Conservation (phyloP, 2,113 vertebrate genomes). For the Circaetus gallicus region DNA sequence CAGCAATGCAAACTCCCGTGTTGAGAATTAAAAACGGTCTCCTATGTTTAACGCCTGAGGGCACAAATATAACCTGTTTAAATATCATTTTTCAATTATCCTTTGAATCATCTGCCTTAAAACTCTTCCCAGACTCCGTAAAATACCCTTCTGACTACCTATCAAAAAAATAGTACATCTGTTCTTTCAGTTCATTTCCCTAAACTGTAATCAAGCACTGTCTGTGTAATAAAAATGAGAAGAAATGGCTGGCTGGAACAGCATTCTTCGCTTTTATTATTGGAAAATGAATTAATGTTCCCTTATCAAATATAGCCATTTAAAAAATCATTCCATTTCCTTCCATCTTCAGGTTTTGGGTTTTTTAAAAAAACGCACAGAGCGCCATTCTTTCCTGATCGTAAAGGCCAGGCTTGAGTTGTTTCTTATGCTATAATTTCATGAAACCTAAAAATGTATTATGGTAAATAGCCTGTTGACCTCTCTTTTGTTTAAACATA, state of each 20-base stretch:
- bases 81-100: constrained; percentile 46
- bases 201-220: constrained; percentile 27
- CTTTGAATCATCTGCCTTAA: constrained; percentile 41
- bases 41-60: neutral
- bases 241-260: neutral
- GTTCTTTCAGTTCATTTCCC: constrained; percentile 50
- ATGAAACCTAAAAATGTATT: neutral
- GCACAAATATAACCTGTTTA: constrained; percentile 45
- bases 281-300: constrained; percentile 33
- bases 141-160: constrained; percentile 26
- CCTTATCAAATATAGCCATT: constrained; percentile 25
- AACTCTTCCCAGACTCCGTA: neutral
- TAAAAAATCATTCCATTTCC: neutral
- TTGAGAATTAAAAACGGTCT: constrained; percentile 9
- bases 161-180: constrained; percentile 26
- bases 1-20: neutral
- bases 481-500: neutral
- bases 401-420: neutral
- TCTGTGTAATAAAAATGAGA: constrained; percentile 28
- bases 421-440: neutral
- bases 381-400: neutral
- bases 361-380: neutral
- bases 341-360: neutral
- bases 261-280: constrained; percentile 35
- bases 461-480: neutral